A percentile compares a stretch with the other conserved stretches of the same genome.
phyloP scores from a whole-genome alignment of 1,140 invertebrate genomes.

The Achroia grisella region DNA sequence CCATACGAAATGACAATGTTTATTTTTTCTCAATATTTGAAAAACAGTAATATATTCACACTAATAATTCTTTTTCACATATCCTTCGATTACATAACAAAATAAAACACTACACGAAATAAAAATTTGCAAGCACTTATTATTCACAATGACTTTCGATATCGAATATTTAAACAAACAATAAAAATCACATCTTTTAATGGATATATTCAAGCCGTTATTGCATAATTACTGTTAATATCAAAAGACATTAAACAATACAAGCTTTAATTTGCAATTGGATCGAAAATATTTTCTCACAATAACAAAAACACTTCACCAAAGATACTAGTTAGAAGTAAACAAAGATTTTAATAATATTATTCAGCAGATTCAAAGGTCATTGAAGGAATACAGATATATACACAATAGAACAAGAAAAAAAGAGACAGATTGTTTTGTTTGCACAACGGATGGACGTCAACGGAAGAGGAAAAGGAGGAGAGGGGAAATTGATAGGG shows the following conservation, averaged over 20 bases:
- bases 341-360: conserved; percentile 71
- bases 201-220: conserved; percentile 5
- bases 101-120: conserved; percentile 33
- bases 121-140: conserved; percentile 47
- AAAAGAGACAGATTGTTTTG: conserved; percentile 28
- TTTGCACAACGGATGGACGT: conserved; percentile 3
- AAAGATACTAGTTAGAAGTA: conserved; percentile 60
- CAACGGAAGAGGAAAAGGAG: conserved; percentile 23
- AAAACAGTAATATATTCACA: conserved; percentile 15
- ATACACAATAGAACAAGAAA: conserved; percentile 12
- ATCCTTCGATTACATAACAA: conserved; percentile 59
- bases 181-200: not conserved
- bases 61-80: conserved; percentile 14
- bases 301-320: conserved; percentile 70
- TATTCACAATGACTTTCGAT: conserved; percentile 67
- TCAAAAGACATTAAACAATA: too few species aligned
- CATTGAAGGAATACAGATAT: conserved; percentile 42
- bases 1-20: conserved; percentile 34
- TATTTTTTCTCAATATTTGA: conserved; percentile 39
- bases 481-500: not conserved
- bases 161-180: conserved; percentile 37
- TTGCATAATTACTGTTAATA: too few species aligned
- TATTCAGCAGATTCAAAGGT: conserved; percentile 70
- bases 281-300: conserved; percentile 37
- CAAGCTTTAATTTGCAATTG: too few species aligned